Evolutionary conservation across 2,113 vertebrate species (phyloP), one percentile per base, ranked within the genome.

Genomic region (Haplochromis vanheusdeni): DNA sequence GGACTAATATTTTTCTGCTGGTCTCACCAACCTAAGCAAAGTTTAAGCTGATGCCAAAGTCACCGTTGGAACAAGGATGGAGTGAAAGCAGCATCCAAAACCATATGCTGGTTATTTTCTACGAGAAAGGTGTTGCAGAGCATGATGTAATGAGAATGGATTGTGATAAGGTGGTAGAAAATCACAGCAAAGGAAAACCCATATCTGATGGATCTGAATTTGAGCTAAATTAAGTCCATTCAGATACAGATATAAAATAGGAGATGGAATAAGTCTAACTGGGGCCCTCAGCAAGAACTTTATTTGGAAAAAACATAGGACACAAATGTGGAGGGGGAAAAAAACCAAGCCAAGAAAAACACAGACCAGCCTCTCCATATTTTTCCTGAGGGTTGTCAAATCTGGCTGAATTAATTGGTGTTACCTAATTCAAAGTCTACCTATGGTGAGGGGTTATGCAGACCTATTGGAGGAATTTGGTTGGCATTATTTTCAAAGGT

Each of bases 201-300:
- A 1, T 68, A 40, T 40, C 6, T 42, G 35, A 70, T 70, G 6
- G n/a, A 21, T 21, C 33, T 0, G 1, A 40, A 40, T 42, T 42
- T 70, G 37, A 70, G 3, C 33, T 9, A 42, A 40, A 42, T 40
- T 4, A 65, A 37, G 11, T 70, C 35, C 31, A 62, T 70, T 70
- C 65, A 70, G 65, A 68, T 4, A 13, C 62, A 40, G 35, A 37
- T 0, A 8, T 68, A 23, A 68, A 68, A 21, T 33, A 5, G 16
- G 35, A 23, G 35, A 23, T 13, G 12, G n/a, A 42, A 42, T 42
- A 42, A 42, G 37, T 9, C 65, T 35, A 23, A 70, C 37, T 70
- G n/a, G 1, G 37, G 13, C 21, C 14, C 37, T 73, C 21, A 17
- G 9, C 13, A 47, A 26, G 68, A 47, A 45, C 65, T 45, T 70